Evolutionary conservation across 2,888 invertebrate species (phyloP).

Genomic region (Andrena minutula): DNA sequence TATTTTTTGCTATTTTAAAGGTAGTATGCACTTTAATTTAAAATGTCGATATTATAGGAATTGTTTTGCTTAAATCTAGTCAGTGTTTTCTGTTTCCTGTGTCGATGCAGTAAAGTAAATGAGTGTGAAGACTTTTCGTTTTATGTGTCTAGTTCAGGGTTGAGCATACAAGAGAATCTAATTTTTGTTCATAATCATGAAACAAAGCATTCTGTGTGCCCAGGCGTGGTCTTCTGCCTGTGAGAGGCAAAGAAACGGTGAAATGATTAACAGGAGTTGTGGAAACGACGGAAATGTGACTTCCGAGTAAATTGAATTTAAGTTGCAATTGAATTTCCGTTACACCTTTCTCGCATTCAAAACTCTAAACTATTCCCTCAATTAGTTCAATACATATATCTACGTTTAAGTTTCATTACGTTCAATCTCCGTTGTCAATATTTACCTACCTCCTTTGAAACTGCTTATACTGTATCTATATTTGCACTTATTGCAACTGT

Average conservation of each 20-base stretch:
- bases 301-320: slow-evolving; percentile 46
- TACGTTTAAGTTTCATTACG: too few relatives aligned
- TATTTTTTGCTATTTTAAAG: neutral
- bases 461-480: neutral
- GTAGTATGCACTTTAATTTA: neutral
- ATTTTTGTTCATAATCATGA: neutral
- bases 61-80: neutral
- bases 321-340: slow-evolving; percentile 26
- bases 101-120: neutral
- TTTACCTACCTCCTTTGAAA: too few relatives aligned
- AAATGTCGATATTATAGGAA: neutral
- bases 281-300: slow-evolving; percentile 32
- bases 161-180: neutral
- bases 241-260: slow-evolving; percentile 15
- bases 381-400: too few relatives aligned
- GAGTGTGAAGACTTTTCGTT: neutral
- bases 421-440: too few relatives aligned
- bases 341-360: neutral
- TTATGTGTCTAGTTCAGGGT: neutral
- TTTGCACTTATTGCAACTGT: slow-evolving; percentile 6
- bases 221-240: neutral
- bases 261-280: slow-evolving; percentile 45
- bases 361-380: neutral
- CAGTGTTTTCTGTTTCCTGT: neutral
- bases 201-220: neutral